Evolutionary conservation across 1,140 invertebrate species (phyloP), one percentile per base, ranked within the genome.

Genomic region (Hylaeus volcanicus): DNA sequence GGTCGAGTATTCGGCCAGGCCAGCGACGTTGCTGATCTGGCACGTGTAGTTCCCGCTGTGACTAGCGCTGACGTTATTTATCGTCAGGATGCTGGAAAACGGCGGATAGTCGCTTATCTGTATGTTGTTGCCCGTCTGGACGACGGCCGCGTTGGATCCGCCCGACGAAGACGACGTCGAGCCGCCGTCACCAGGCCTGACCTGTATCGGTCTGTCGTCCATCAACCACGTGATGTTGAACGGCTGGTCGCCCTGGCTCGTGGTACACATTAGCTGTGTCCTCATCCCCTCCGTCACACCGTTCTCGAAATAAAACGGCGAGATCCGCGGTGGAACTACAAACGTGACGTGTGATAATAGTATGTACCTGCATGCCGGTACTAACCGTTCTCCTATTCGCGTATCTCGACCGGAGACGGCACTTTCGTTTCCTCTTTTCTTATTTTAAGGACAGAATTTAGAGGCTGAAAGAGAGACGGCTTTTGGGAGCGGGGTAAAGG

Each of bases 11-110:
- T 94, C 93, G 83, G 94, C 94, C 82, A 90, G 87, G 89, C 94
- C 94, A 83, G 95, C 94, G 83, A 92, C 90, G 90, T 96, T 96
- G 79, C 92, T 93, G 65, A 95, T 95, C 81, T 94, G 94, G 90
- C 96, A 96, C 58, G 95, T 95, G 92, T 96, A 96, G 90, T 95
- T 95, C 82, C 96, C 95, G 88, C 94, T 94, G 90, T 96, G 95
- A 80, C 90, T 93, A 73, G 94, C 94, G 66, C 93, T 94, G 72
- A 95, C 94, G 87, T 93, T 95, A 92, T 95, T 94, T 90, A 96
- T 95, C 68, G 94, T 94, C 81, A 96, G 93, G 88, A 96, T 94
- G 88, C 94, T 94, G 75, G 94, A 94, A 88, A 93, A 93, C 68
- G 93, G 89, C 74, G 90, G 89, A 91, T 91, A 91, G 92, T 94